Conservation (phyloP, 1,140 invertebrate genomes). For the Alviniconcha marisindica region DNA sequence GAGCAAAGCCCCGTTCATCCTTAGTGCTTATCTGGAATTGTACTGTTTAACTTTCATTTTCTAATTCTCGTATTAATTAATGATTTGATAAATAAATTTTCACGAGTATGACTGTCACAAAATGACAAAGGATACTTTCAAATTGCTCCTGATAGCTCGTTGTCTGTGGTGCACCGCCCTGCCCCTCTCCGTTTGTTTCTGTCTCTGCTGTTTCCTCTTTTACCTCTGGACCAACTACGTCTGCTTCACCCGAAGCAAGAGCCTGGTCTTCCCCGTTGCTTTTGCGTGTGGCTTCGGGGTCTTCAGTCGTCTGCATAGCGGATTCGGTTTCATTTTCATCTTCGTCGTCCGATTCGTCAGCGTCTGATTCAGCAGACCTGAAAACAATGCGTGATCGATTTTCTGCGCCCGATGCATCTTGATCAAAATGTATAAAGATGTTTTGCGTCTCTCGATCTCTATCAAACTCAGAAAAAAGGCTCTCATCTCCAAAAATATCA, state of each 20-base stretch:
- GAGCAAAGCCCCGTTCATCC: no score
- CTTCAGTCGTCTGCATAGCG: not conserved
- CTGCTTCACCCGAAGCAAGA: no score
- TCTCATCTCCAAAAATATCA: conserved; percentile 65
- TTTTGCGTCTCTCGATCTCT: conserved; percentile 60
- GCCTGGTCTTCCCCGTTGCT: no score
- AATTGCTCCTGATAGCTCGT: conserved; percentile 54
- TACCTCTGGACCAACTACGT: no score
- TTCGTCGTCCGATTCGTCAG: conserved; percentile 49
- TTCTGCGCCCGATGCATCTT: conserved; percentile 52
- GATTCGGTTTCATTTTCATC: conserved; percentile 35
- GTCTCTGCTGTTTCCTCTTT: not conserved
- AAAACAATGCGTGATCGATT: conserved; percentile 64
- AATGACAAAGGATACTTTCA: conserved; percentile 60
- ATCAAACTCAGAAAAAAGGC: conserved; percentile 71
- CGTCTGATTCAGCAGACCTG: conserved; percentile 53
- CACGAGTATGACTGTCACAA: no score
- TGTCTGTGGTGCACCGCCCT: conserved; percentile 32
- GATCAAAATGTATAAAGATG: conserved; percentile 62
- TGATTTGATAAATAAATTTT: no score
- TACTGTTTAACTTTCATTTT: no score
- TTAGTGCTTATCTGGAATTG: no score
- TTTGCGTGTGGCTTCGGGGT: conserved; percentile 26
- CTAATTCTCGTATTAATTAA: no score
- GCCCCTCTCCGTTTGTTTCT: conserved; percentile 21